Evolutionary conservation across 1,140 invertebrate genomes (phyloP), one percentile per base, ranked within the genome.

Genomic region (Solenopsis fugax): DNA sequence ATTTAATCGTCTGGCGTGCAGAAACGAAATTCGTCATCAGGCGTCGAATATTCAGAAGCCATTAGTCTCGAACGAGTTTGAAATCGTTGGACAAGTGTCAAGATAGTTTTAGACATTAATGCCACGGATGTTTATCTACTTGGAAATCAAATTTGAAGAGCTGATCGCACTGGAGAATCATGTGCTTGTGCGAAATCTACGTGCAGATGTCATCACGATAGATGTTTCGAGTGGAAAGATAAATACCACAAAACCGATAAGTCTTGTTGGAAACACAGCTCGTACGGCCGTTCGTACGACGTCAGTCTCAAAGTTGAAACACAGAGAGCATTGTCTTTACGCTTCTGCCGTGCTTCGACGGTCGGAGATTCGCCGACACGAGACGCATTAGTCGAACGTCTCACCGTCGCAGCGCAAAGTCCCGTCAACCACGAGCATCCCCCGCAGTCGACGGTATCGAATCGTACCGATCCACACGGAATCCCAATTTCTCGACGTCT

Each of bases 1-100:
- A 87, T 85, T 91, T 73, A 90, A 87, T 65, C 65, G 62, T 9
- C 29, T 4, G 34, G 10, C 18, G 82, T 10, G 50, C 34, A 18
- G 50, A 48, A 50, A 56, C 82, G 58, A 52, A 72, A 45, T 29
- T 67, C 56, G 67, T 60, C 34, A n/a, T 21, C 37, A 34, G 13
- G 13, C 67, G 12, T 50, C 71, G 34, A 82, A 72, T 82, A 64
- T 72, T 86, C 56, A 71, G 56, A 16, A 16, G 41, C 65, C 12
- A 7, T 34, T 69, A 48, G 48, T 21, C 80, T 37, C 69, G 2
- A 48, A 37, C 37, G 80, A 21, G 45, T 73, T 12, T 4, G 54
- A 50, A 34, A 54, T 37, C 50, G 69, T 13, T 24, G 24, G 13
- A 58, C 41, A 73, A 60, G 41, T 50, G 41, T 29, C 80, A 60